Base-by-base conservation (phyloP, 2,888 invertebrate genomes). In the Orthonychiurus folsomi region DNA sequence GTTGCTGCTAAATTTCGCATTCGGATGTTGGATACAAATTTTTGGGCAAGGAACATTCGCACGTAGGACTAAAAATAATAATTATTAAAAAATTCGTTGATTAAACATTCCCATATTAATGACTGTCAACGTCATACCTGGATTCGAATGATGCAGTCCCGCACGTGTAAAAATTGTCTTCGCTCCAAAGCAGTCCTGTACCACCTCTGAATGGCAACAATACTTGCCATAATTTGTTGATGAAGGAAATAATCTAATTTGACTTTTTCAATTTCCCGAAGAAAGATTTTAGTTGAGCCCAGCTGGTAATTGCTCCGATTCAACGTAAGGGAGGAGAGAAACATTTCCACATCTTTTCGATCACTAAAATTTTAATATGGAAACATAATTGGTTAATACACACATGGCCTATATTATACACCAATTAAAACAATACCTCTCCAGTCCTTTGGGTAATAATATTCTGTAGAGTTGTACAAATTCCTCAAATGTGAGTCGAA, bases 391-490 rank as follows among this genome's bases (percentile, higher is more conserved):
- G 50, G 52, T 47, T 59, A 59, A 28, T 58, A 26, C 20, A 50
- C 50, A 61, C 28, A 50, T 52, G 24, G 25, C 2, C 25, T 37
- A 9, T 37, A n/a, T n/a, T n/a, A n/a, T n/a, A n/a, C n/a, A n/a
- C n/a, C n/a, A n/a, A n/a, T n/a, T n/a, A n/a, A 18, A 23, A 20
- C 23, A 24, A 55, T 70, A 78, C 78, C 78, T 78, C 15, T 89
- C 79, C 69, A 91, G 78, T 21, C 92, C 93, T 75, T 89, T 89
- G 0, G 92, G 92, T 73, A 95, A 79, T 64, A 96, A 79, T 77
- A 94, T 93, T 75, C 94, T 83, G 77, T 95, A 95, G 63, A 91
- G 80, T 75, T 93, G 92, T 67, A 92, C 89, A 77, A 96, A 96
- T 78, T 94, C 93, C 76, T 93, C 92, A 77, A 93, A 94, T 0